A percentile compares a stretch with the other conserved stretches of the same genome.
Evolutionary conservation across 2,113 vertebrate species (phyloP).

Genomic region (Ibidorhyncha struthersii): DNA sequence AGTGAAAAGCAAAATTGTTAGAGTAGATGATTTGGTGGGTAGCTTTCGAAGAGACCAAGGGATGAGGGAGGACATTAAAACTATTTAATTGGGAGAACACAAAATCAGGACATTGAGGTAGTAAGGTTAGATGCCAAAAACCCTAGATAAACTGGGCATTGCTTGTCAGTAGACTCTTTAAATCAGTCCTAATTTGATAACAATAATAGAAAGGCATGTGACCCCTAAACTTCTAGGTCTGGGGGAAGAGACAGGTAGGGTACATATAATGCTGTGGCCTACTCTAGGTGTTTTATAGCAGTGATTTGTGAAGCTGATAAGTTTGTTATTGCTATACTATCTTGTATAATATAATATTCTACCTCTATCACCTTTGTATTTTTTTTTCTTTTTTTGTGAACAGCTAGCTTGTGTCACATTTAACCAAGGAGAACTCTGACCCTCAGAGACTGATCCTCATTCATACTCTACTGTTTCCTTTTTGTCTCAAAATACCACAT

Average conservation of each 20-base stretch:
- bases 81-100: not conserved
- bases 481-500: not conserved
- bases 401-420: not conserved
- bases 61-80: not conserved
- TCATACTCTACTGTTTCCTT: not conserved
- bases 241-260: not conserved
- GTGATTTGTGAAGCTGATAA: not conserved
- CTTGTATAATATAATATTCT: not conserved
- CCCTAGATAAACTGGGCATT: not conserved
- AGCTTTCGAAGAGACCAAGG: not conserved
- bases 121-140: not conserved
- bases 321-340: not conserved
- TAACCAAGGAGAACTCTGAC: not conserved
- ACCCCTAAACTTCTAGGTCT: not conserved
- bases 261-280: not conserved
- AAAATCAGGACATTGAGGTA: not conserved
- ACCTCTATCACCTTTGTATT: not conserved
- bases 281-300: not conserved
- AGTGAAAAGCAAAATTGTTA: not conserved
- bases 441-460: not conserved
- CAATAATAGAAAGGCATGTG: not conserved
- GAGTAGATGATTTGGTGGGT: not conserved
- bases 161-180: not conserved
- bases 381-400: not conserved
- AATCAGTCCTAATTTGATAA: not conserved